A percentile compares a stretch with the other conserved stretches of the same genome.
phyloP scores from a whole-genome alignment of 2,888 invertebrate species.

The Lapara coniferarum region DNA sequence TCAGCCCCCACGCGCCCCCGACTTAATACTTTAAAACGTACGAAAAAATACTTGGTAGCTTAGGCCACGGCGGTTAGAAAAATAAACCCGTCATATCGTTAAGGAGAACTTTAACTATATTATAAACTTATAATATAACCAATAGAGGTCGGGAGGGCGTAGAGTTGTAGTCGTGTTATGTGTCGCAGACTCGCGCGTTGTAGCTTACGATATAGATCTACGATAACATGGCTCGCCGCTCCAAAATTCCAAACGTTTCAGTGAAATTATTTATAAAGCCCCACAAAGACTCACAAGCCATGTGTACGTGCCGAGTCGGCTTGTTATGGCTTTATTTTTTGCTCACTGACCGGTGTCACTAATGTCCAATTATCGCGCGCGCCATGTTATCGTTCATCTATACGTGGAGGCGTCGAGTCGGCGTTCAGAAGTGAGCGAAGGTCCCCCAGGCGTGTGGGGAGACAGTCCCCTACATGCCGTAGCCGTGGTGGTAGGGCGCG shows the following conservation, averaged over 20 bases:
- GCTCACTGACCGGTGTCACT: no score
- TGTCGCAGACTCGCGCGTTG: slow-evolving; percentile 2
- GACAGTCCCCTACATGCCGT: slow-evolving; percentile 77
- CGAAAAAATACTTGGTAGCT: slow-evolving; percentile 34
- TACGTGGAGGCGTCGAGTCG: neutral
- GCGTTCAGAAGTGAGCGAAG: slow-evolving; percentile 49
- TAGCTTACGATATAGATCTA: no score
- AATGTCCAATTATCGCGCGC: no score
- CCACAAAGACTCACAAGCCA: no score
- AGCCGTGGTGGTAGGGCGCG: slow-evolving; percentile 82
- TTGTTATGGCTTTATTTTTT: no score
- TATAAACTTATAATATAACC: slow-evolving; percentile 40
- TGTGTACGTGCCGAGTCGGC: no score
- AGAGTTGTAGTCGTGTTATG: slow-evolving; percentile 37
- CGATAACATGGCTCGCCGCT: no score
- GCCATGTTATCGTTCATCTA: no score
- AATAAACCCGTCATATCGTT: slow-evolving; percentile 36
- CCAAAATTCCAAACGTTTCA: no score
- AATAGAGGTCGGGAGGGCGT: slow-evolving; percentile 46
- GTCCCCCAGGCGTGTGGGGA: slow-evolving; percentile 46
- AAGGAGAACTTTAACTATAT: slow-evolving; percentile 35
- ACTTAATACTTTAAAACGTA: slow-evolving; percentile 30
- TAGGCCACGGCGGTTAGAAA: slow-evolving; percentile 48
- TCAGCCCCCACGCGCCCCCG: slow-evolving; percentile 7
- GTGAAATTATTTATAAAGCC: no score